Evolutionary conservation across 2,888 invertebrate genomes (phyloP), one percentile per base, ranked within the genome.

Genomic region (Andrena praecox): DNA sequence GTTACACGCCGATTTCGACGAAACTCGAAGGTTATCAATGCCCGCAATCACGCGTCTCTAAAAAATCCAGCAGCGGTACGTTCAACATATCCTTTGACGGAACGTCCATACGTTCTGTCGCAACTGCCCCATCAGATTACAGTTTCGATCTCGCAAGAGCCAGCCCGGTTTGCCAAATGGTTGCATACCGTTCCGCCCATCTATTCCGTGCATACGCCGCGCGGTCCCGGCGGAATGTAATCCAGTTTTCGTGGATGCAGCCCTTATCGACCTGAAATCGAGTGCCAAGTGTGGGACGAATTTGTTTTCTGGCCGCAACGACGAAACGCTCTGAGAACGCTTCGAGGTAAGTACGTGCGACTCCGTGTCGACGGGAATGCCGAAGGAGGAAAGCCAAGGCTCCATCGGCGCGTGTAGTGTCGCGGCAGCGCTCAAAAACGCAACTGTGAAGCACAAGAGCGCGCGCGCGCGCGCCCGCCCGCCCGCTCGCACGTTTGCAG

Each of bases 91-190:
- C 50, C 62, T 77, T 81, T 72, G 77, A 78, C 70, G 68, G 71
- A 85, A 80, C 68, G 74, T 82, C 84, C 77, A 60, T 74, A 73
- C 68, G 63, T 78, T 83, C 66, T 48, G 78, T 84, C 76, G 79
- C 77, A 72, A 86, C 87, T 84, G 84, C 77, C 75, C 77, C 79
- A 82, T 84, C 87, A 85, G 84, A 89, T 88, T 89, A 87, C 80
- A 71, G 66, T 73, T 82, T 88, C 87, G 88, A 88, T 88, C 80
- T 89, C 80, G 79, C 87, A 86, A 68, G 77, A 88, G 87, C 67
- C 85, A 82, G 69, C 67, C 78, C 52, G 54, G 80, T 80, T 71
- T 88, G 83, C 85, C 89, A 89, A 88, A 88, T 84, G 83, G 85
- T 80, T 52, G 72, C 76, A 76, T 77, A 73, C 68, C 64, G 42